Evolutionary conservation across 2,797 vertebrate genomes (phyloP), one percentile per base, ranked within the genome.

Genomic region (Serranus cabrilla): DNA sequence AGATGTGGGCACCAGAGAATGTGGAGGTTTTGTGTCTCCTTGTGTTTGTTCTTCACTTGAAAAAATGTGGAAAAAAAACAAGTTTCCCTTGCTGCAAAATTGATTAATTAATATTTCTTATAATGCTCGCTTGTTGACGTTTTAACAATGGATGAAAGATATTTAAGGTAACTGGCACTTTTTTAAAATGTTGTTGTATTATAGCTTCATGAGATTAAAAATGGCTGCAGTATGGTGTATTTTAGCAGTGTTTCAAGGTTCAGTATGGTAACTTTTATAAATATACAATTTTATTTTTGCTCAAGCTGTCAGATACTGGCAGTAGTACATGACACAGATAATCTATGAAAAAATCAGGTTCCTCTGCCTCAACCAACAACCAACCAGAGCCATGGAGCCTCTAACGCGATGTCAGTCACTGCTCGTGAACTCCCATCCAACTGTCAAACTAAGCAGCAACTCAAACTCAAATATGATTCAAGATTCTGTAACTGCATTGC

Each of bases 51-150:
- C 11, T 42, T 55, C 39, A 11, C 11, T n/a, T 27, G 25, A 34
- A 39, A 39, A 21, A 17, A 34, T 56, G 25, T 27, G 54, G 16
- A 27, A 12, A 54, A 58, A 17, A 3, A 39, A 52, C 5, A 67
- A 11, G 11, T 31, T 47, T 74, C 4, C 43, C 56, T 54, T 10
- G 20, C 39, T 68, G 21, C 49, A 69, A 46, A 77, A 50, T 4
- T 23, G 0, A 61, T 51, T 39, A 37, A 55, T 23, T 45, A 11
- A 49, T 60, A 52, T 56, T 7, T 20, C 37, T 37, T 56, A 7
- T 27, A 0, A 34, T 40, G 14, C 11, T 46, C 2, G 17, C 27
- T 59, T 71, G 34, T 9, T 71, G 40, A 2, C 45, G 5, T 43
- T 73, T 84, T 25, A 72, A 56, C 27, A 20, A 40, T 31, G 17